Conservation (phyloP, 2,113 vertebrate genomes). For the Cyanistes caeruleus region DNA sequence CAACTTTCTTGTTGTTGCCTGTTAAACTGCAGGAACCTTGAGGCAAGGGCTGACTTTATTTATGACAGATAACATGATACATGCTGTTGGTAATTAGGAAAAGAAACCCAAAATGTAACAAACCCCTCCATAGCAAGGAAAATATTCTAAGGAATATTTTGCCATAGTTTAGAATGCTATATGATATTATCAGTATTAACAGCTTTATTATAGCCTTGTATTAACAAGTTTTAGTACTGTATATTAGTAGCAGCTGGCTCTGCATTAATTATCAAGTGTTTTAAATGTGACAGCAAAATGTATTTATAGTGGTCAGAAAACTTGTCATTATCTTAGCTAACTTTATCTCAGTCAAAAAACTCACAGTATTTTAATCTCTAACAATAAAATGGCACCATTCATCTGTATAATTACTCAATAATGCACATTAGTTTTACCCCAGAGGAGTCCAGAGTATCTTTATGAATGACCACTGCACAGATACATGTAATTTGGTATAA, state of each 20-base stretch:
- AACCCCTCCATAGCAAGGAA: not conserved
- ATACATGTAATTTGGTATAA: not conserved
- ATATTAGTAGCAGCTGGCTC: constrained; percentile 55
- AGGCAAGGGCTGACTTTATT: constrained; percentile 21
- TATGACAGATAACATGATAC: not conserved
- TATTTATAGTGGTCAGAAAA: constrained; percentile 55
- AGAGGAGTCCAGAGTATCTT: not conserved
- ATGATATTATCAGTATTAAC: constrained; percentile 38
- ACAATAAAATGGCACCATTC: not conserved
- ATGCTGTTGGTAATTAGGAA: not conserved
- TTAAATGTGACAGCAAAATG: constrained; percentile 46
- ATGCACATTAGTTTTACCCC: not conserved
- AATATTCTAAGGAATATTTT: not conserved
- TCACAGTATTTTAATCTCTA: not conserved
- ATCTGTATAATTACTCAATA: not conserved
- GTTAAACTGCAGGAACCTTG: not conserved
- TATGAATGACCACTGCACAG: not conserved
- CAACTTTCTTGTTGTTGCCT: not conserved
- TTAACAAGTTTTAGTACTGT: constrained; percentile 46
- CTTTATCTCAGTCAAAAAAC: not conserved
- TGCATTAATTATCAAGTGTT: constrained; percentile 62
- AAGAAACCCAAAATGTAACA: not conserved
- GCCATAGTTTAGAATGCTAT: not conserved
- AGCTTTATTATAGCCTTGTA: constrained; percentile 47
- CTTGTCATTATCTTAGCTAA: constrained; percentile 44